phyloP scores from a whole-genome alignment of 2,113 vertebrate species.

The Danionella cerebrum region DNA sequence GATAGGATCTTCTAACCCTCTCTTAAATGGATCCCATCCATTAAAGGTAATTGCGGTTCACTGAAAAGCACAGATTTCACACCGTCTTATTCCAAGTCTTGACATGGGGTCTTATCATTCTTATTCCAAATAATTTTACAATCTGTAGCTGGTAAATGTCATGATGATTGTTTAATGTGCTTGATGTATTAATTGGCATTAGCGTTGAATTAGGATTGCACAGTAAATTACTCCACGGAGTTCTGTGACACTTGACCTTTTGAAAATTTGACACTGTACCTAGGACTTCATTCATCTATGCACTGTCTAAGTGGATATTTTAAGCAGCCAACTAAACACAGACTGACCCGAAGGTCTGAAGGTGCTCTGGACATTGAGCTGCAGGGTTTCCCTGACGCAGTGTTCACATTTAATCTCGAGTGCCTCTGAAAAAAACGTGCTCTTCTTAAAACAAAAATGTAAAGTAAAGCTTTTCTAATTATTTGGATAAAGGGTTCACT shows the following conservation, averaged over 20 bases:
- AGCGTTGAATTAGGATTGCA: slow-evolving; percentile 53
- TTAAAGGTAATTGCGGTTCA: slow-evolving; percentile 38
- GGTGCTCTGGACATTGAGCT: slow-evolving; percentile 26
- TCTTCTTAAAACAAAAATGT: too few relatives aligned
- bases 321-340: slow-evolving; percentile 68
- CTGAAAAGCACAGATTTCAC: slow-evolving; percentile 53
- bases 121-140: slow-evolving; percentile 55
- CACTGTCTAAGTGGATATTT: slow-evolving; percentile 70
- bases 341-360: slow-evolving; percentile 55
- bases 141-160: slow-evolving; percentile 60
- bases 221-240: slow-evolving; percentile 66
- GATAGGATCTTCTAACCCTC: slow-evolving; percentile 38
- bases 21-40: slow-evolving; percentile 22
- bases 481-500: neutral
- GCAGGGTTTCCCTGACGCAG: neutral
- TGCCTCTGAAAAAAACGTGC: neutral
- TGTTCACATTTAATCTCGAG: slow-evolving; percentile 9
- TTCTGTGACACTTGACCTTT: slow-evolving; percentile 68
- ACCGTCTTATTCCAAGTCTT: slow-evolving; percentile 46
- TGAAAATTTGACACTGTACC: slow-evolving; percentile 67
- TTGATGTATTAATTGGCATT: slow-evolving; percentile 71
- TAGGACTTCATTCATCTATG: slow-evolving; percentile 70
- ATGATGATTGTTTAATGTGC: slow-evolving; percentile 60
- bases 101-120: slow-evolving; percentile 43
- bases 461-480: too few relatives aligned